Conservation (phyloP, 2,113 vertebrate genomes). For the Rousettus leschenaultii region DNA sequence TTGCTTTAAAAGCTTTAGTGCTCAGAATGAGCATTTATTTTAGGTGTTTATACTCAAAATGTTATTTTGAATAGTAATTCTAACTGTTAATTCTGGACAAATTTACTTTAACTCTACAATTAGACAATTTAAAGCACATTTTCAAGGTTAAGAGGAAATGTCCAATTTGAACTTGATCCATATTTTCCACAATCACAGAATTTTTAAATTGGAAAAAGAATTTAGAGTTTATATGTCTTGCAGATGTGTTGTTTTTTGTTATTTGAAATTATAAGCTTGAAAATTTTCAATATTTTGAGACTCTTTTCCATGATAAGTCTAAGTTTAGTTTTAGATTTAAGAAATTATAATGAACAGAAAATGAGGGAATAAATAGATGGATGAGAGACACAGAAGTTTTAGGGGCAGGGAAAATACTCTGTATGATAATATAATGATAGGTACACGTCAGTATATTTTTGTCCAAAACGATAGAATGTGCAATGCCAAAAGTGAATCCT, state of each 20-base stretch:
- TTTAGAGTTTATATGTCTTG: background rate
- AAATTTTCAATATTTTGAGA: background rate
- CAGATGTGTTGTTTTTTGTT: background rate
- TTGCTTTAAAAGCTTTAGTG: constrained; percentile 1
- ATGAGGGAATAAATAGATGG: background rate
- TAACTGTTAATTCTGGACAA: background rate
- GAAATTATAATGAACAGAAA: background rate
- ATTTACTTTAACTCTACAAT: background rate
- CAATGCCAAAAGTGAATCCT: background rate
- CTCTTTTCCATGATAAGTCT: background rate
- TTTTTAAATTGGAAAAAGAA: background rate
- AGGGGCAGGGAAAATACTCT: background rate
- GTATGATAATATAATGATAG: background rate
- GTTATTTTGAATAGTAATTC: background rate
- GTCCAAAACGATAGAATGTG: background rate
- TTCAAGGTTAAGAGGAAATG: background rate
- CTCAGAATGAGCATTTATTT: background rate
- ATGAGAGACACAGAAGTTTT: background rate
- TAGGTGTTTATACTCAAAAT: background rate
- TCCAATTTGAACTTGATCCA: background rate
- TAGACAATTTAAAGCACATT: background rate
- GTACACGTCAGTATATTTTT: background rate
- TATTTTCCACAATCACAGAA: background rate
- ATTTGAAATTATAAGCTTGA: background rate
- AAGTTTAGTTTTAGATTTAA: background rate